These are phyloP conservation scores for Bombus waltoni DNA, from an alignment of 1,140 invertebrate genomes.

Conservation along the genomic window DNA sequence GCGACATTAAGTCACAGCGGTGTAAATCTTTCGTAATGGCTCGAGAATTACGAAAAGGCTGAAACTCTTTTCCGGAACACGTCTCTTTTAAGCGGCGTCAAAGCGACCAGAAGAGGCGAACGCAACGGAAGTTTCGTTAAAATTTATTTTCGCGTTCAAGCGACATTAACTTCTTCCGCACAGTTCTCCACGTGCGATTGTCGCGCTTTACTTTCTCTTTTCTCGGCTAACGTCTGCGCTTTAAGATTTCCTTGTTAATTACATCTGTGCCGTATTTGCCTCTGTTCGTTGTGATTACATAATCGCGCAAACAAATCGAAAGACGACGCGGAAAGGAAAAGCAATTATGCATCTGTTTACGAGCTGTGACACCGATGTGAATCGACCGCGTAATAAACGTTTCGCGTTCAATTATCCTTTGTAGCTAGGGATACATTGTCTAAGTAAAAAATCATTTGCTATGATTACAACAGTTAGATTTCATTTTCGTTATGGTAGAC, in stretches of 20 bases:
- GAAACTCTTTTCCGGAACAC: not conserved
- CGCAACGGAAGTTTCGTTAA: not conserved
- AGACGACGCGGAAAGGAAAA: not conserved
- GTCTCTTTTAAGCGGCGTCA: not conserved
- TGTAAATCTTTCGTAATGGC: not conserved
- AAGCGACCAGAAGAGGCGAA: not conserved
- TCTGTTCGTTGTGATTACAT: not conserved
- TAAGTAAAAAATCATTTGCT: not conserved
- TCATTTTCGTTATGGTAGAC: no score
- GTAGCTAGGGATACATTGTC: not conserved
- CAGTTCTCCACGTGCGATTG: not conserved
- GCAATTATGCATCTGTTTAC: not conserved
- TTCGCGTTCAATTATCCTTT: not conserved
- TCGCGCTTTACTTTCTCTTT: not conserved
- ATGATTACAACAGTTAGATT: not conserved
- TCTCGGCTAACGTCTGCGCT: not conserved
- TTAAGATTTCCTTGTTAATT: conserved; percentile 9
- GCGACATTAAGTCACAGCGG: not conserved
- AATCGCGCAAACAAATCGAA: not conserved
- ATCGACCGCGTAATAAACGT: not conserved
- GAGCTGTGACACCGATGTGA: not conserved
- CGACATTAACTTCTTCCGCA: not conserved
- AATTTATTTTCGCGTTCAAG: not conserved
- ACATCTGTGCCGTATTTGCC: not conserved
- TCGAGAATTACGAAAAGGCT: not conserved